Conservation (phyloP, 2,888 invertebrate genomes). For the Leptothorax acervorum region DNA sequence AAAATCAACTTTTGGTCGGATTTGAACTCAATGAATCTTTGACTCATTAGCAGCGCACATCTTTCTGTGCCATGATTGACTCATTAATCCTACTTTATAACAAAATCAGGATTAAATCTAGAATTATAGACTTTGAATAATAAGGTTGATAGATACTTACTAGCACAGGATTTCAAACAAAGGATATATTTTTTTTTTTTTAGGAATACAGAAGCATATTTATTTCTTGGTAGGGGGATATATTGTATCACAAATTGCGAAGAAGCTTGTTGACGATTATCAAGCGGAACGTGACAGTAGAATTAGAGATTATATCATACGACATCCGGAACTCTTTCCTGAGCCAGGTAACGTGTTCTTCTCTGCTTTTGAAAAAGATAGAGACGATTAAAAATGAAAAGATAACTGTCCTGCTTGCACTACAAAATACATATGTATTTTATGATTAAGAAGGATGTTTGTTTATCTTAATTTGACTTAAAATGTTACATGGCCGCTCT, state of each 20-base stretch:
- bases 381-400: neutral
- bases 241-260: conserved; percentile 42
- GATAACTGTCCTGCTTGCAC: neutral
- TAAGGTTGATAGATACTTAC: neutral
- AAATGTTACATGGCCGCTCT: neutral
- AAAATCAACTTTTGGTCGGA: too few species aligned
- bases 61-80: too few species aligned
- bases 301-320: conserved; percentile 79
- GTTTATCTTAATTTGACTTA: neutral
- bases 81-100: neutral
- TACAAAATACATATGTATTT: neutral
- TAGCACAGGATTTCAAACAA: neutral
- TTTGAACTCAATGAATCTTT: too few species aligned
- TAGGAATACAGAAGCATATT: conserved; percentile 72
- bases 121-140: neutral
- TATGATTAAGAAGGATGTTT: neutral
- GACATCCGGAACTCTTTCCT: conserved; percentile 82
- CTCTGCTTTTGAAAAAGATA: neutral
- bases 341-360: conserved; percentile 75
- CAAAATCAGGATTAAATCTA: neutral
- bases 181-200: conserved; percentile 13
- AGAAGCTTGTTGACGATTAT: neutral
- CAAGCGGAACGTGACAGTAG: conserved; percentile 74
- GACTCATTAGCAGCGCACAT: too few species aligned
- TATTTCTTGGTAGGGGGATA: conserved; percentile 44